These are phyloP conservation scores for Triplophysa rosa DNA, from an alignment of 2,113 vertebrate species.

Conservation along the genomic window DNA sequence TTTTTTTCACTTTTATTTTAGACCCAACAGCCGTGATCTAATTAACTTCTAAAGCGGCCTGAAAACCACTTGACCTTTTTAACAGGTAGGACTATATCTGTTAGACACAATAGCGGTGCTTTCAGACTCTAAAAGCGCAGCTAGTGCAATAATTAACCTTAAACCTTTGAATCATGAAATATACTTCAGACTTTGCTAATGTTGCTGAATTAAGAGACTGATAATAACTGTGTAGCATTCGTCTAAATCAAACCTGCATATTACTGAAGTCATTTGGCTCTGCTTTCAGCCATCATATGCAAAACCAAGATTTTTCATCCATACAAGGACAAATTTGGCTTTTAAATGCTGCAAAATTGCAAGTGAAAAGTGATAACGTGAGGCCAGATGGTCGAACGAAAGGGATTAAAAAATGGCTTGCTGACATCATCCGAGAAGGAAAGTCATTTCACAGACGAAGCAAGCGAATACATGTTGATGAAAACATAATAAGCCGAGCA, in stretches of 20 bases:
- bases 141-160: constrained; percentile 21
- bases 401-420: no score
- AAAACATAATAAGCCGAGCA: no score
- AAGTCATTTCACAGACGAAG: no score
- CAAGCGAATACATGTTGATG: no score
- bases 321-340: no score
- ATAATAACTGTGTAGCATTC: neutral
- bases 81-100: neutral
- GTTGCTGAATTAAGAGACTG: constrained; percentile 2
- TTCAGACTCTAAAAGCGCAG: neutral
- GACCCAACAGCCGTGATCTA: neutral
- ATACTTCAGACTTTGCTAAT: neutral
- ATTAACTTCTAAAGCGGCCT: neutral
- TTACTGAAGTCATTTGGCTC: no score
- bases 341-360: no score
- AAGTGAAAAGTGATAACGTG: no score
- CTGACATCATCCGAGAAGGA: no score
- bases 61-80: constrained; percentile 7
- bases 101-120: neutral
- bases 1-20: neutral
- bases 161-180: neutral
- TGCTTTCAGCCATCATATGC: no score
- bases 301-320: no score
- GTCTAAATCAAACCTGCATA: neutral
- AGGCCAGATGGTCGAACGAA: no score